Percentiles rank a stretch among this genome's conserved stretches.
Conservation (phyloP, 2,888 invertebrate genomes). For the Lasioglossum marginatum region DNA sequence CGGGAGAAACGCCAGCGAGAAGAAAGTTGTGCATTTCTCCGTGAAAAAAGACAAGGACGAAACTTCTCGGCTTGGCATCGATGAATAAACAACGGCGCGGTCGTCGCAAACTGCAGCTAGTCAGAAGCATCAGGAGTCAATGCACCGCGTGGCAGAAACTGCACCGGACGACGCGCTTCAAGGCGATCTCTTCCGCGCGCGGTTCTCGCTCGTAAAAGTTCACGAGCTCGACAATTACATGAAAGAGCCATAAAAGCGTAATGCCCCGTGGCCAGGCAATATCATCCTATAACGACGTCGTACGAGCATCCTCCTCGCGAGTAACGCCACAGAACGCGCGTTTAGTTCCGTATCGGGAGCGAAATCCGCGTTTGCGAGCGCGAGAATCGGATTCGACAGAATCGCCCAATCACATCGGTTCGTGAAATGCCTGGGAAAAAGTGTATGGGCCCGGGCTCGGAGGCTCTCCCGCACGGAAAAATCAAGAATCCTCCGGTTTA, state of each 20-base stretch:
- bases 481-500: conserved; percentile 30
- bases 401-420: neutral
- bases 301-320: conserved; percentile 32
- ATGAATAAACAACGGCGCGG: conserved; percentile 7
- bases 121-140: conserved; percentile 26
- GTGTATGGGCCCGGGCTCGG: neutral
- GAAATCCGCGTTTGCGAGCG: conserved; percentile 40
- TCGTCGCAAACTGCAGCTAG: neutral
- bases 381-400: neutral
- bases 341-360: conserved; percentile 38
- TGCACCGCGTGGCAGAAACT: conserved; percentile 31
- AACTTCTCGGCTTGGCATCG: neutral
- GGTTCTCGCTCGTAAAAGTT: conserved; percentile 80
- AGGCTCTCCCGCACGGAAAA: conserved; percentile 46
- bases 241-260: conserved; percentile 83
- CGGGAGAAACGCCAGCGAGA: neutral
- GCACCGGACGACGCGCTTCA: conserved; percentile 53
- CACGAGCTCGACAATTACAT: conserved; percentile 83
- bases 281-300: conserved; percentile 69
- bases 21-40: no score
- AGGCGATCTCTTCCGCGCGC: conserved; percentile 74
- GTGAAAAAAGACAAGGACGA: neutral
- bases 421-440: neutral
- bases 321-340: neutral
- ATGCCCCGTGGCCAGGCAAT: conserved; percentile 73